Percentiles rank a stretch among this genome's conserved stretches.
Evolutionary conservation across 2,113 vertebrate species (phyloP).

Genomic region (Dinomys branickii): DNA sequence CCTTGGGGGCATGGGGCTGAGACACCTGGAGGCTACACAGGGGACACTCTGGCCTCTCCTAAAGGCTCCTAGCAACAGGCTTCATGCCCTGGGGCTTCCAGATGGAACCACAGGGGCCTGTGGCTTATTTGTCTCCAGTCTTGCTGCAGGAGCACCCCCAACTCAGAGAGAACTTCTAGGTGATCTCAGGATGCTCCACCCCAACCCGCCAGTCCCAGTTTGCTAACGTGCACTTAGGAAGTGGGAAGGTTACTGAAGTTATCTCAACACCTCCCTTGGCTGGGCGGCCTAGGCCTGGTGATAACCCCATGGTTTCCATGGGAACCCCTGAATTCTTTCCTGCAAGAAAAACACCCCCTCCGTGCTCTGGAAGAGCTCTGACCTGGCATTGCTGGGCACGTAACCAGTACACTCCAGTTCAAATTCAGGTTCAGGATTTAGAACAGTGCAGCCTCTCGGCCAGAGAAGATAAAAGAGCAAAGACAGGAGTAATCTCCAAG

Average conservation of each 20-base stretch:
- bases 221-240: neutral
- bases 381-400: conserved; percentile 1
- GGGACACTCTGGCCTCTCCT: too few species aligned
- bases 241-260: neutral
- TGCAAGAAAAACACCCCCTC: neutral
- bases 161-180: neutral
- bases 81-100: neutral
- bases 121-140: neutral
- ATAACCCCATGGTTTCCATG: neutral
- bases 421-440: conserved; percentile 43
- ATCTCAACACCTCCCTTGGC: neutral
- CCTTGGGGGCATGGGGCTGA: too few species aligned
- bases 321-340: neutral
- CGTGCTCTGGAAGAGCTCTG: neutral
- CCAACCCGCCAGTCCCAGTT: neutral
- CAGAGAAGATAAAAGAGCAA: conserved; percentile 26
- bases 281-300: neutral
- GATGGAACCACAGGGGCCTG: neutral
- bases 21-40: neutral
- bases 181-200: neutral
- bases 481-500: neutral
- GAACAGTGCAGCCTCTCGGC: neutral
- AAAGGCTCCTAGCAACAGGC: neutral
- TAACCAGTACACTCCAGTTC: neutral
- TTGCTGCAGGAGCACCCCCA: neutral